These are phyloP conservation scores for Cynoglossus semilaevis DNA, from an alignment of 2,113 vertebrate species.

Conservation along the genomic window DNA sequence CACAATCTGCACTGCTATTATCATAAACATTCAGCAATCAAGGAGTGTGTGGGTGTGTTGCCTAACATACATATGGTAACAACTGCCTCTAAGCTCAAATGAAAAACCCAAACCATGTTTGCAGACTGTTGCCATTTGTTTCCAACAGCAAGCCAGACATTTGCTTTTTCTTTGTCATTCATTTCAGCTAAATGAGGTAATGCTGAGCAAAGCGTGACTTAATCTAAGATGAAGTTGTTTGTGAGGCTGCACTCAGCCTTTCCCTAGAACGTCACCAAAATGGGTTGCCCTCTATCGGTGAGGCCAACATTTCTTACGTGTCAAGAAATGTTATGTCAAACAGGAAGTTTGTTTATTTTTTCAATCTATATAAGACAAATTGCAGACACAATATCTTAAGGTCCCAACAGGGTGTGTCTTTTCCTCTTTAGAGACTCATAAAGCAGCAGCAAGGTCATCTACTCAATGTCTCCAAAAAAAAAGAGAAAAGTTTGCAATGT, in stretches of 20 bases:
- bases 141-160: slow-evolving; percentile 14
- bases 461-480: slow-evolving; percentile 10
- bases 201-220: slow-evolving; percentile 13
- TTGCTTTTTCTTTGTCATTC: slow-evolving; percentile 35
- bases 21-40: slow-evolving; percentile 32
- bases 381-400: slow-evolving; percentile 9
- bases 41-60: slow-evolving; percentile 20
- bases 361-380: neutral
- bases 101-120: slow-evolving; percentile 9
- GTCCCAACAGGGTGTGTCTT: slow-evolving; percentile 6
- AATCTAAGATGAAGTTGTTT: slow-evolving; percentile 30
- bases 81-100: slow-evolving; percentile 27
- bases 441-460: slow-evolving; percentile 31
- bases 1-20: slow-evolving; percentile 3
- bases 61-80: slow-evolving; percentile 13
- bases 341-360: neutral
- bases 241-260: slow-evolving; percentile 42
- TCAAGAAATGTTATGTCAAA: slow-evolving; percentile 10
- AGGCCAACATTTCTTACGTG: neutral
- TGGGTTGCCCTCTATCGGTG: slow-evolving; percentile 32
- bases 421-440: slow-evolving; percentile 6
- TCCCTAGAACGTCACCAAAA: slow-evolving; percentile 40
- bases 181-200: slow-evolving; percentile 19
- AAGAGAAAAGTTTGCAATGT: slow-evolving; percentile 10
- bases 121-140: slow-evolving; percentile 25